Evolutionary conservation across 2,113 vertebrate genomes (phyloP).

Genomic region (Xiphorhynchus elegans): DNA sequence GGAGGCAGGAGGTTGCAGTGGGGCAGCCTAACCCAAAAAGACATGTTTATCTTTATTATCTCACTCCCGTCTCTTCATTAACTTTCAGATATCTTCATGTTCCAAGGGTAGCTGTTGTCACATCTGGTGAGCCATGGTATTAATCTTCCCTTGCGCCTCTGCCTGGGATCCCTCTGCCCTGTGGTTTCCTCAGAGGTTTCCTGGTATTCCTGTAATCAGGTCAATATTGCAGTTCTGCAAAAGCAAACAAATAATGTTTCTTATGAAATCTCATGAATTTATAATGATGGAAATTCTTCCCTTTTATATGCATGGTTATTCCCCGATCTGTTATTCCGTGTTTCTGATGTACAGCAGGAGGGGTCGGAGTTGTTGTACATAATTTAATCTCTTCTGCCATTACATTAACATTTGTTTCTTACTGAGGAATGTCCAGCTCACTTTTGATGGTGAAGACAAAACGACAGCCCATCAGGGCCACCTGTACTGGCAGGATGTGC

Average conservation of each 20-base stretch:
- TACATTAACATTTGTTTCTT: neutral
- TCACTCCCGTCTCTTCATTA: slow-evolving; percentile 57
- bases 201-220: neutral
- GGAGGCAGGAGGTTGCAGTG: neutral
- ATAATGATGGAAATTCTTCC: slow-evolving; percentile 6
- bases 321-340: neutral
- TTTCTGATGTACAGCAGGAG: neutral
- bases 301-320: neutral
- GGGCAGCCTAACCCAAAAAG: slow-evolving; percentile 25
- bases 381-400: neutral
- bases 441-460: rapidly evolving
- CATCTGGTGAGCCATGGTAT: slow-evolving; percentile 38
- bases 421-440: rapidly evolving
- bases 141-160: slow-evolving; percentile 4
- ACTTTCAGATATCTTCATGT: slow-evolving; percentile 55
- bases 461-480: neutral
- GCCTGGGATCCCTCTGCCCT: neutral
- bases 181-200: neutral
- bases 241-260: slow-evolving; percentile 22
- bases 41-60: slow-evolving; percentile 62
- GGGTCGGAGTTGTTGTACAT: neutral
- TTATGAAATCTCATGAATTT: slow-evolving; percentile 2
- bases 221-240: slow-evolving; percentile 17
- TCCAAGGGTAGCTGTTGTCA: slow-evolving; percentile 60
- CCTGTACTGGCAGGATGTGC: rapidly evolving